Evolutionary conservation across 1,140 invertebrate species (phyloP).

Genomic region (Dreissena polymorpha): DNA sequence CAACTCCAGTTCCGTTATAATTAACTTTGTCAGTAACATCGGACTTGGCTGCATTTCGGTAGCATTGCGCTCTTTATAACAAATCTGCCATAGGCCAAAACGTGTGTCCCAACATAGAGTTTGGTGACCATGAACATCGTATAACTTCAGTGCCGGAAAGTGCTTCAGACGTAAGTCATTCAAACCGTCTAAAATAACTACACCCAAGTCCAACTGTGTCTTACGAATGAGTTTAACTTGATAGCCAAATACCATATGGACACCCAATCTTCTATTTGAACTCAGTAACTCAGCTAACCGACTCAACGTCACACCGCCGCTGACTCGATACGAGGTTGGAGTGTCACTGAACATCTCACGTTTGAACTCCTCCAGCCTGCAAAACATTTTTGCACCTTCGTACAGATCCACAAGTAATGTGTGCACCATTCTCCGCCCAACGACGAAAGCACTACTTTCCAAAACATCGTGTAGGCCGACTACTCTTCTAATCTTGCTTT

Average conservation of each 20-base stretch:
- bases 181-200: too few relatives aligned
- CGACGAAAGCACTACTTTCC: too few relatives aligned
- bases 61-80: not conserved
- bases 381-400: not conserved
- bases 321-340: not conserved
- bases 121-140: not conserved
- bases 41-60: not conserved
- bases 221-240: too few relatives aligned
- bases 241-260: too few relatives aligned
- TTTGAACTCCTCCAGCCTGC: not conserved
- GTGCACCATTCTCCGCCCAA: too few relatives aligned
- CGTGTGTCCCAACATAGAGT: conserved; percentile 3
- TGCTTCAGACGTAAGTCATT: too few relatives aligned
- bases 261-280: too few relatives aligned
- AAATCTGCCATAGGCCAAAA: conserved; percentile 7
- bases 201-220: too few relatives aligned
- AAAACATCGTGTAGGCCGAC: too few relatives aligned
- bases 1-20: not conserved
- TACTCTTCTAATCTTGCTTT: too few relatives aligned
- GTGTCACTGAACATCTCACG: not conserved
- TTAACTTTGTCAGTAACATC: not conserved
- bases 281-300: not conserved
- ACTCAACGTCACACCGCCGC: not conserved
- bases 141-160: conserved; percentile 8
- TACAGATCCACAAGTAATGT: too few relatives aligned